These are phyloP conservation scores for Meteorus cinctellus DNA, from an alignment of 2,888 invertebrate genomes.

Conservation along the genomic window DNA sequence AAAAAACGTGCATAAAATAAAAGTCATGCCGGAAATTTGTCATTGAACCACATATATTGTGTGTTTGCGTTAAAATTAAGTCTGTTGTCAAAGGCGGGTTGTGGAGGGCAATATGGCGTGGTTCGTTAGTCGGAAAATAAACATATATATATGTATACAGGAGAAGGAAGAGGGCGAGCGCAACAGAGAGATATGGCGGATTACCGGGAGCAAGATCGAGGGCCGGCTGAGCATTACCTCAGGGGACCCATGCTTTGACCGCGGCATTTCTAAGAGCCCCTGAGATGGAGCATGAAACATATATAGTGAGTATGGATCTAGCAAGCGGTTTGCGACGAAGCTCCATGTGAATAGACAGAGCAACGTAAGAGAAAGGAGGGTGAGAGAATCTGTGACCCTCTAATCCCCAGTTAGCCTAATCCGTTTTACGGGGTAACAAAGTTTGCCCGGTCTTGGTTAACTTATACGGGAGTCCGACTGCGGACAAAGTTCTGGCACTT, in stretches of 20 bases:
- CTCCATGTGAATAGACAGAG: conserved; percentile 17
- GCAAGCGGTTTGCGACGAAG: conserved; percentile 10
- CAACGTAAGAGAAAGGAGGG: conserved; percentile 12
- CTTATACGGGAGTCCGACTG: conserved; percentile 43
- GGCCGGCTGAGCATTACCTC: conserved; percentile 37
- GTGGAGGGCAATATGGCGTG: background rate
- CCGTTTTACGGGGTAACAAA: conserved; percentile 48
- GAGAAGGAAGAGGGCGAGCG: background rate
- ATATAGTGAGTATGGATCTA: background rate
- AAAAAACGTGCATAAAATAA: no score
- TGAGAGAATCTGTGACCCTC: conserved; percentile 38
- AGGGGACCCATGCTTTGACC: conserved; percentile 40
- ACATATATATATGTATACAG: background rate
- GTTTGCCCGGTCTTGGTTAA: conserved; percentile 48
- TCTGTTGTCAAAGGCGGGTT: background rate
- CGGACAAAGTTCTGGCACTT: conserved; percentile 47
- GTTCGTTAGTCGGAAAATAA: conserved; percentile 27
- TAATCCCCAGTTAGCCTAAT: conserved; percentile 54
- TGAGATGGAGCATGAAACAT: conserved; percentile 27
- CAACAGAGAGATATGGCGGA: conserved; percentile 20
- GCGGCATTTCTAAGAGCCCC: conserved; percentile 39
- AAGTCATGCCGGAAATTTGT: no score
- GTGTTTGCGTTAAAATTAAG: background rate
- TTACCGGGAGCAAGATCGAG: conserved; percentile 40
- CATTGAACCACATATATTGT: background rate